These are phyloP conservation scores for Drosophila sp. DNA, from an alignment of 1,140 invertebrate species.

Conservation along the genomic window DNA sequence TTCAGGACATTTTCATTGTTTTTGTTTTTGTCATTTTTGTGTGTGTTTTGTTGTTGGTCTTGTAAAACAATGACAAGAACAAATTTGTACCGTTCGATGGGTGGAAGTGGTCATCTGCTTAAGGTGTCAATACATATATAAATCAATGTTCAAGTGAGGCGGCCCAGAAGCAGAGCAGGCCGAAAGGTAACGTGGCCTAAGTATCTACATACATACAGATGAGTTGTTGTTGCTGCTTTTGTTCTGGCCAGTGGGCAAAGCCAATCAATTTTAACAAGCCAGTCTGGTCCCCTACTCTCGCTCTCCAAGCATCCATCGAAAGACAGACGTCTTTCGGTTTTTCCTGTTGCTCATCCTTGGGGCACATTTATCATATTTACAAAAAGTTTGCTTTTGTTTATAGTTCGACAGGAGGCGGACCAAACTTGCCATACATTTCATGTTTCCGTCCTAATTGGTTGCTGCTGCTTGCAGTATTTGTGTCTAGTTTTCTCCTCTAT, in stretches of 20 bases:
- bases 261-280: conserved; percentile 24
- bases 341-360: conserved; percentile 14
- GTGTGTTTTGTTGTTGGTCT: neutral
- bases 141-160: conserved; percentile 12
- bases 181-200: conserved; percentile 13
- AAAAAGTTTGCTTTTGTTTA: conserved; percentile 20
- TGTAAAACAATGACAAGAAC: conserved; percentile 26
- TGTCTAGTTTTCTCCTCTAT: too few species aligned
- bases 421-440: conserved; percentile 2
- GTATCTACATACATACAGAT: neutral
- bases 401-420: neutral
- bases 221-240: conserved; percentile 6
- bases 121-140: conserved; percentile 23
- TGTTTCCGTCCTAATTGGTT: conserved; percentile 1
- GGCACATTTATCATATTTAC: conserved; percentile 18
- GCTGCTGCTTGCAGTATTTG: neutral
- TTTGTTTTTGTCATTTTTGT: neutral
- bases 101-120: conserved; percentile 6
- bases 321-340: neutral
- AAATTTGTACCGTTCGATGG: conserved; percentile 5
- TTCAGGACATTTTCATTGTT: neutral
- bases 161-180: neutral
- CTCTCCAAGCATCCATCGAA: neutral
- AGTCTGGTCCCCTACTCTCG: neutral
- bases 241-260: conserved; percentile 5